Evolutionary conservation across 2,113 vertebrate genomes (phyloP).

Genomic region (Aphyosemion australe): DNA sequence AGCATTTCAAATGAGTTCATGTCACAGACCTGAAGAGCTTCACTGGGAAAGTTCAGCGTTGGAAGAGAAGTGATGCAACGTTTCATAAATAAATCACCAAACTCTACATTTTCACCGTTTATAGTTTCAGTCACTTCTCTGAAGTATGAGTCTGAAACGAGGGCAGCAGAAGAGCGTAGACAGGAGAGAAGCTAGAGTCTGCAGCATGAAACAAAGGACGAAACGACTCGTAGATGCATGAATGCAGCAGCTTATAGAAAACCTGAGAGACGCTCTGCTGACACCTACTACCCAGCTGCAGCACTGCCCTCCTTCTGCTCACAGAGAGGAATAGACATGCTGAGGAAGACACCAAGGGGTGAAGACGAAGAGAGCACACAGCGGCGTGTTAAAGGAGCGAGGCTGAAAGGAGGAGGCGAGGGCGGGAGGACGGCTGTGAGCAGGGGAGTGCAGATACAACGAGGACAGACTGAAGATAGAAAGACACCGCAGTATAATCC

Average conservation of each 20-base stretch:
- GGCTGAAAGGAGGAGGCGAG: slow-evolving; percentile 61
- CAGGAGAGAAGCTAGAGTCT: too few species aligned
- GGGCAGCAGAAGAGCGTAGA: too few species aligned
- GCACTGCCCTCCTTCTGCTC: slow-evolving; percentile 24
- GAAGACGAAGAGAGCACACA: slow-evolving; percentile 25
- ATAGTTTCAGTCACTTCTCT: too few species aligned
- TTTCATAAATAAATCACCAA: too few species aligned
- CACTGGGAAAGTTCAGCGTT: too few species aligned
- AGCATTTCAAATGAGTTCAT: too few species aligned
- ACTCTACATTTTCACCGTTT: too few species aligned
- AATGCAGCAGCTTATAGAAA: slow-evolving; percentile 5
- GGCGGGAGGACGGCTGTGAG: slow-evolving; percentile 43
- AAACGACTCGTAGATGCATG: background rate
- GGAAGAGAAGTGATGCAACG: too few species aligned
- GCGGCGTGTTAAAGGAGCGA: slow-evolving; percentile 47
- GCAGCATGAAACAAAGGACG: too few species aligned
- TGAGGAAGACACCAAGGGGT: slow-evolving; percentile 14
- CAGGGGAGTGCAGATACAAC: slow-evolving; percentile 39
- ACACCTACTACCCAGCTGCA: slow-evolving; percentile 55
- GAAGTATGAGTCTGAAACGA: too few species aligned
- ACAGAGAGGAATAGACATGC: slow-evolving; percentile 33
- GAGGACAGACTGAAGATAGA: slow-evolving; percentile 57
- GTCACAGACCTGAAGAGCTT: too few species aligned
- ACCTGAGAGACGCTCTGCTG: slow-evolving; percentile 36
- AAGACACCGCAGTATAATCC: slow-evolving; percentile 35